A percentile compares a stretch with the other conserved stretches of the same genome.
Conservation (phyloP, 2,113 vertebrate genomes). For the Lampris megalopsis region DNA sequence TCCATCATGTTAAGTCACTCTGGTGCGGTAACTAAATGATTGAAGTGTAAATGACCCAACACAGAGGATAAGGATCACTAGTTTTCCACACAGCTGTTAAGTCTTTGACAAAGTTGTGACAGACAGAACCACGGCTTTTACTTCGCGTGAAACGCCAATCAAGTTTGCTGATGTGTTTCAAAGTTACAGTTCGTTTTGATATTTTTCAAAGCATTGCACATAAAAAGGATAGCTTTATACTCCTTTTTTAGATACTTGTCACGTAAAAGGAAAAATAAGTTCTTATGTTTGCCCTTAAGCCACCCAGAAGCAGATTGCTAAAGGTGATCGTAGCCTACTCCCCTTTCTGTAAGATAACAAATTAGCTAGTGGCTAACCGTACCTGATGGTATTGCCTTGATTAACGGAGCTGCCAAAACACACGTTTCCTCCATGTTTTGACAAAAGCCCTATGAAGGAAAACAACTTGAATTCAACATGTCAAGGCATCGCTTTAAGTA, state of each 20-base stretch:
- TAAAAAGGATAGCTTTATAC: conserved; percentile 14
- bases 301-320: conserved; percentile 22
- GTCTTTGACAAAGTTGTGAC: too few relatives aligned
- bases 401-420: too few relatives aligned
- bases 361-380: too few relatives aligned
- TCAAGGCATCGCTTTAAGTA: conserved; percentile 26
- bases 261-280: neutral
- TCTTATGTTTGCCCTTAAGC: conserved; percentile 4
- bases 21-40: too few relatives aligned
- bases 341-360: neutral
- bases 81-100: too few relatives aligned
- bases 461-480: conserved; percentile 19
- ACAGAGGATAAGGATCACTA: too few relatives aligned
- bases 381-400: too few relatives aligned
- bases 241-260: conserved; percentile 9
- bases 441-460: conserved; percentile 3
- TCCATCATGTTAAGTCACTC: too few relatives aligned
- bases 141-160: neutral
- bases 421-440: conserved; percentile 10
- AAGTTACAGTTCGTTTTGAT: neutral
- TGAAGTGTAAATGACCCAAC: too few relatives aligned
- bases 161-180: neutral
- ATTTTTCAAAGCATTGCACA: conserved; percentile 21
- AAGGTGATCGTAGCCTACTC: conserved; percentile 21
- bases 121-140: too few relatives aligned